Percentiles rank a stretch among this genome's conserved stretches.
Evolutionary conservation across 2,888 invertebrate genomes (phyloP).

Genomic region (Lumbricus terrestris): DNA sequence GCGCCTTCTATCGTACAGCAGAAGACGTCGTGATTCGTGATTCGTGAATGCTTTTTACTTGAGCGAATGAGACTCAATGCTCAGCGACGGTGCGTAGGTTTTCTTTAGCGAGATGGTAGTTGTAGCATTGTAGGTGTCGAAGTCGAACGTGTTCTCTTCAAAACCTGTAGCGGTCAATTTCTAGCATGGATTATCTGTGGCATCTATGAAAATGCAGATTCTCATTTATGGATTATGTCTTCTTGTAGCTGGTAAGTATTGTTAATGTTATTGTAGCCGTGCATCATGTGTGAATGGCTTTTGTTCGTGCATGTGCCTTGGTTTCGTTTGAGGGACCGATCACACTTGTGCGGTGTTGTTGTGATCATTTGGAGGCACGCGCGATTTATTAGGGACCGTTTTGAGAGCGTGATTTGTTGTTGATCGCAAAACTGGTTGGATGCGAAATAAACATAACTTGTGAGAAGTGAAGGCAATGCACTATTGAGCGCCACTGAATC

Average conservation of each 20-base stretch:
- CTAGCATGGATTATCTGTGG: not conserved
- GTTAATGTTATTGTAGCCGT: not conserved
- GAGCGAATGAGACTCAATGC: not conserved
- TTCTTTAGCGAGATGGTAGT: too few relatives aligned
- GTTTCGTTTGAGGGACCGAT: not conserved
- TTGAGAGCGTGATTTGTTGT: not conserved
- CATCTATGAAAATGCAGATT: not conserved
- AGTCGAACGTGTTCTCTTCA: not conserved
- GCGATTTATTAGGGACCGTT: not conserved
- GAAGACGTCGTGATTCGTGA: not conserved
- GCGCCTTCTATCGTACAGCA: not conserved
- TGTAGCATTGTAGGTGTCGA: too few relatives aligned
- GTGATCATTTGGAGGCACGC: not conserved
- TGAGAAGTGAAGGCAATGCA: not conserved
- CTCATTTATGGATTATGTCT: not conserved
- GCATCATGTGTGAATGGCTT: not conserved
- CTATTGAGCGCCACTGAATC: too few relatives aligned
- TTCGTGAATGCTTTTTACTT: not conserved
- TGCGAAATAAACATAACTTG: not conserved
- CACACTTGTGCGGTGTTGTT: not conserved
- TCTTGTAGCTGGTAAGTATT: not conserved
- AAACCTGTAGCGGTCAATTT: not conserved
- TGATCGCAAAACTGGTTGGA: not conserved
- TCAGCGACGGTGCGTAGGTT: too few relatives aligned
- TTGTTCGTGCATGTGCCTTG: not conserved